Evolutionary conservation across 2,113 vertebrate species (phyloP).

Genomic region (Gobio gobio): DNA sequence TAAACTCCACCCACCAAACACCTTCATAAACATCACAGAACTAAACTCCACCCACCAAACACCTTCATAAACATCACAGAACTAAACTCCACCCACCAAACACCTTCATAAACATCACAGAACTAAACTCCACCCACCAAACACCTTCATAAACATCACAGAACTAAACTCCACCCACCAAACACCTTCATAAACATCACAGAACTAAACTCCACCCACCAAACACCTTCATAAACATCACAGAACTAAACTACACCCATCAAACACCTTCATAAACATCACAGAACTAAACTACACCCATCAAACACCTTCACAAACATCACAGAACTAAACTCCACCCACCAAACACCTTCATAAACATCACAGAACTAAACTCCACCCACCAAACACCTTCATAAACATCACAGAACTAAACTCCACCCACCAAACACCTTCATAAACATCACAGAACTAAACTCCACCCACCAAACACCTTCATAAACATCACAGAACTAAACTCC

Average conservation of each 20-base stretch:
- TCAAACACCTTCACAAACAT: not conserved
- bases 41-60: no score
- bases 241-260: not conserved
- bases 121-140: no score
- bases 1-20: no score
- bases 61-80: no score
- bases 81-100: no score
- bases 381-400: conserved; percentile 30
- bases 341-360: no score
- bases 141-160: no score
- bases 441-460: not conserved
- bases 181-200: not conserved
- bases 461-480: not conserved
- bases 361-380: not conserved
- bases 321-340: not conserved
- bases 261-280: not conserved
- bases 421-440: not conserved
- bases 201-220: not conserved
- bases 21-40: no score
- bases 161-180: no score
- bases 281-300: not conserved
- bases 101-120: no score
- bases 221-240: not conserved
- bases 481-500: not conserved
- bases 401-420: conserved; percentile 29